Percentiles rank a stretch among this genome's conserved stretches.
These are phyloP conservation scores for Enchytraeus crypticus DNA, from an alignment of 2,888 invertebrate genomes.

Conservation along the genomic window DNA sequence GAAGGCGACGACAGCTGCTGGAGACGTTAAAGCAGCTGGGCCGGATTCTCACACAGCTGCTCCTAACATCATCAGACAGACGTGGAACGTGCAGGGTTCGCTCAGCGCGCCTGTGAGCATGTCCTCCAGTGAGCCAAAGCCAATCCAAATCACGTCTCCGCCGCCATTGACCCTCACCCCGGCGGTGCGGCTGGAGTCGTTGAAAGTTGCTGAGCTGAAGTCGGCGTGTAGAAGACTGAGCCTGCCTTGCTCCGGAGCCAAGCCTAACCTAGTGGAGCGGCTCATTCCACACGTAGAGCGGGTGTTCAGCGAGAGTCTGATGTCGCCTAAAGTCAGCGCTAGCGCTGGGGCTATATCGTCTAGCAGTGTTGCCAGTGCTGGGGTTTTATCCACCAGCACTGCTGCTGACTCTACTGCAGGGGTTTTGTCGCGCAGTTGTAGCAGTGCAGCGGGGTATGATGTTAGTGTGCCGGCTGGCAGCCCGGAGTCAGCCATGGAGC, in stretches of 20 bases:
- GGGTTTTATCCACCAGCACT: too few species aligned
- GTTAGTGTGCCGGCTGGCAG: too few species aligned
- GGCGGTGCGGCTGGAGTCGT: slow-evolving; percentile 4
- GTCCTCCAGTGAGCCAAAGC: background rate
- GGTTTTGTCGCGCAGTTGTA: too few species aligned
- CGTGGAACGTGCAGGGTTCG: background rate
- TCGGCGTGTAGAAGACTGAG: slow-evolving; percentile 86
- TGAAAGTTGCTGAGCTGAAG: slow-evolving; percentile 44
- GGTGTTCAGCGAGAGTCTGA: too few species aligned
- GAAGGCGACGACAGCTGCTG: background rate
- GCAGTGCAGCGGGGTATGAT: too few species aligned
- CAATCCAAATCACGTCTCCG: background rate
- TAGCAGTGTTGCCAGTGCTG: too few species aligned
- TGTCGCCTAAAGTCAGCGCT: too few species aligned
- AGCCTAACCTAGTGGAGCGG: slow-evolving; percentile 85
- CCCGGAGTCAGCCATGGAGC: too few species aligned
- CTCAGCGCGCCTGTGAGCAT: background rate
- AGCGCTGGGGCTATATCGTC: too few species aligned
- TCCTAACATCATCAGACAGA: background rate
- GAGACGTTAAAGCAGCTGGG: background rate
- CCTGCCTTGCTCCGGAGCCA: slow-evolving; percentile 88
- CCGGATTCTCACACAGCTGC: background rate
- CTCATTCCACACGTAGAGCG: slow-evolving; percentile 55
- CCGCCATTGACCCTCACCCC: background rate
- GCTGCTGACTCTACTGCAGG: too few species aligned